Evolutionary conservation across 2,113 vertebrate species (phyloP).

Genomic region (Origma solitaria): DNA sequence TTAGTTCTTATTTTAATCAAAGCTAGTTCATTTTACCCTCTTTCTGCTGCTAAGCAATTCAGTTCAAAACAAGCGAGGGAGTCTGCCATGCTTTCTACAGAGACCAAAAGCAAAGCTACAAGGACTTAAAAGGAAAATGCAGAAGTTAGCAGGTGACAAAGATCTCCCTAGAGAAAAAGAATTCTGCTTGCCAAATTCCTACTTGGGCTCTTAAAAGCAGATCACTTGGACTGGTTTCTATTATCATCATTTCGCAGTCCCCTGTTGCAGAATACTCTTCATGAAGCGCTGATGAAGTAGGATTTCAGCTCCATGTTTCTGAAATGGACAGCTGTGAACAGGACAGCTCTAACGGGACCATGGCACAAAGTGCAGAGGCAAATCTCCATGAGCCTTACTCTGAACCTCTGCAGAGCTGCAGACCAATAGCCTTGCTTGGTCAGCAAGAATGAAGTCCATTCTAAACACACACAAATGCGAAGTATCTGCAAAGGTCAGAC

Average conservation of each 20-base stretch:
- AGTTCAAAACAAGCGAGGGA: background rate
- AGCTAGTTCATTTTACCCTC: background rate
- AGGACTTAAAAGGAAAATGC: background rate
- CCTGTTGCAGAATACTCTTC: background rate
- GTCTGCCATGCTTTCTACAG: conserved; percentile 12
- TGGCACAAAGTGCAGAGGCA: background rate
- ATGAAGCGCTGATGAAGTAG: background rate
- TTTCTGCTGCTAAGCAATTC: background rate
- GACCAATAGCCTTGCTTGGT: background rate
- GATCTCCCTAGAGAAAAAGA: background rate
- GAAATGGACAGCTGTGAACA: background rate
- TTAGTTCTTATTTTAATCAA: background rate
- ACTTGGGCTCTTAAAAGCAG: background rate
- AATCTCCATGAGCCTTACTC: background rate
- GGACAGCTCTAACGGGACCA: fast-evolving
- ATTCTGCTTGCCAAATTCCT: background rate
- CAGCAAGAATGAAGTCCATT: background rate
- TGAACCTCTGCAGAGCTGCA: background rate
- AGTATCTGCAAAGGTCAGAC: background rate
- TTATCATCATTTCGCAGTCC: background rate
- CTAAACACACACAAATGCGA: background rate
- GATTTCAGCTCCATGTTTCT: background rate
- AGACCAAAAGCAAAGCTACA: background rate
- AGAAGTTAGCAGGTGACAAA: background rate
- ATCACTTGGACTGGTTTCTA: background rate